Base-by-base conservation (phyloP, 2,888 invertebrate genomes). In the Euphydryas editha region DNA sequence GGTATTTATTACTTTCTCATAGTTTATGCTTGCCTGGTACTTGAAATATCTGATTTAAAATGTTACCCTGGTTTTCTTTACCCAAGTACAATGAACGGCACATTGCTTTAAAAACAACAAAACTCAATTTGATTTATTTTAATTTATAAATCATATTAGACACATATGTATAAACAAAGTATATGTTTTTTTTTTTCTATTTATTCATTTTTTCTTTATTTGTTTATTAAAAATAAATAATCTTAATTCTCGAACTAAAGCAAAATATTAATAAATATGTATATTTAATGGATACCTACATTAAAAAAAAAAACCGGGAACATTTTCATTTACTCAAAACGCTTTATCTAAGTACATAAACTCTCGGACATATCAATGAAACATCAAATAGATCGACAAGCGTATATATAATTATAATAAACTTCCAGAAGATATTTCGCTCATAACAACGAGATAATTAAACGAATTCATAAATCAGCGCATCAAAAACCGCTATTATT, bases 1-100 rank as follows among this genome's bases (percentile, higher is more conserved):
- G 8, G 8, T 51, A 51, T 30, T 51, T 62, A 65, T 69, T 76
- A 85, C 87, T 87, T 87, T 87, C 88, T 79, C 84, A 79, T 65
- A 47, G 20, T 59, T 79, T 77, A 82, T 87, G 79, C 51, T 68
- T 63, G 76, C 86, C 86, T 88, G 66, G 87, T 86, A 67, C 54
- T 21, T 37, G 24, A 15, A 37, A 55, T 47, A 3, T 47, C 20
- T 42, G 24, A 39, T 36, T 18, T 37, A 37, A 24, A 20, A 37
- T 39, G 20, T 20, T 37, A 7, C 15, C 56, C 51, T 51, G 51
- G 51, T 51, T 49, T 49, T 21, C 15, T 49, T 21, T 49, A 17
- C 46, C 21, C 15, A 15, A 42, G 39, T 42, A 42, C n/a, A n/a
- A n/a, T n/a, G n/a, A n/a, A n/a, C n/a, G n/a, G n/a, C n/a, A n/a